Percentiles rank a stretch among this genome's conserved stretches.
phyloP scores from a whole-genome alignment of 2,797 vertebrate species.

The Fundulus diaphanus region DNA sequence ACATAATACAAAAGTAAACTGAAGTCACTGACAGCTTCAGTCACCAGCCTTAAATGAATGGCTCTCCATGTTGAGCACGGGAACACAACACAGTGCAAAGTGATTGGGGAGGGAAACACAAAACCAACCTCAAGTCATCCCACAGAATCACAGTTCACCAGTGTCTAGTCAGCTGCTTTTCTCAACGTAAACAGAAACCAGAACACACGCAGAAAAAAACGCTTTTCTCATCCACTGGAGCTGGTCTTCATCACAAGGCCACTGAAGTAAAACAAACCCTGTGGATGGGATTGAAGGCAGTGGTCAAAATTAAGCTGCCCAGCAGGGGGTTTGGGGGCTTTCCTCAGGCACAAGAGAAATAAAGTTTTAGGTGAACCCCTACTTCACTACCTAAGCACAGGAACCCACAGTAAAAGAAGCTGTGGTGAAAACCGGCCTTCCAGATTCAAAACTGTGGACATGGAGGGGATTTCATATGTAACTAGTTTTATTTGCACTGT shows the following conservation, averaged over 20 bases:
- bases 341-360: constrained; percentile 24
- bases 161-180: constrained; percentile 58
- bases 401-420: constrained; percentile 28
- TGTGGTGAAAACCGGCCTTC: constrained; percentile 21
- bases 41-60: constrained; percentile 42
- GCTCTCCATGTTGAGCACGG: constrained; percentile 41
- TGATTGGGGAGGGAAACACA: constrained; percentile 51
- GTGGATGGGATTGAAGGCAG: constrained; percentile 45
- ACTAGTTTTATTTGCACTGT: constrained; percentile 31
- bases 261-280: constrained; percentile 65
- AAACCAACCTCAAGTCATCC: constrained; percentile 49
- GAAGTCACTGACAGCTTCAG: constrained; percentile 45
- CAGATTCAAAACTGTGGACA: constrained; percentile 14
- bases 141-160: constrained; percentile 62
- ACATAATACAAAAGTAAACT: constrained; percentile 14
- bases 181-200: constrained; percentile 69
- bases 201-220: constrained; percentile 68
- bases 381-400: constrained; percentile 4
- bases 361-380: constrained; percentile 3
- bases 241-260: constrained; percentile 60
- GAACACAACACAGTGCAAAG: constrained; percentile 46
- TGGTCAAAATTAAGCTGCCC: constrained; percentile 34
- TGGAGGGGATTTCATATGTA: constrained; percentile 29
- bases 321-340: constrained; percentile 38
- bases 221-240: constrained; percentile 55